phyloP scores from a whole-genome alignment of 2,113 vertebrate species.

The Trinectes maculatus region DNA sequence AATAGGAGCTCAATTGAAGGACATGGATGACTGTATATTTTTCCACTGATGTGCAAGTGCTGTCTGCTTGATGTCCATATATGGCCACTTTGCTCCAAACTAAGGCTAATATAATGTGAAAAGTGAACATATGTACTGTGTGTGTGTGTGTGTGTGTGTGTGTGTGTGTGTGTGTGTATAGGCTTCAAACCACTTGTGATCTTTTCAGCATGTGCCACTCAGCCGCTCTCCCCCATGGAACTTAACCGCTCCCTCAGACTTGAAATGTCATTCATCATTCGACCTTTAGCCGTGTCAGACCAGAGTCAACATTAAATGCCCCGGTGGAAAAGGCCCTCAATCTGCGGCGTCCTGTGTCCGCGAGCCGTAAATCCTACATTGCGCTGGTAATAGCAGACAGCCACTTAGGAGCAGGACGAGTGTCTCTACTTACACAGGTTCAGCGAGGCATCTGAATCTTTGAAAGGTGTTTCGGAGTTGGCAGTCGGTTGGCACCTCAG shows the following conservation, averaged over 20 bases:
- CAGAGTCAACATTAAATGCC: constrained; percentile 12
- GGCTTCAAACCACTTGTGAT: constrained; percentile 1
- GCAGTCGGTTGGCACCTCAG: background rate
- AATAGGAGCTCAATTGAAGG: background rate
- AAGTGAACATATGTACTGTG: constrained; percentile 20
- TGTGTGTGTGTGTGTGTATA: background rate
- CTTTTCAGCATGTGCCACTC: background rate
- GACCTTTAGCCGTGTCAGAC: background rate
- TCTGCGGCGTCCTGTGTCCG: constrained; percentile 4
- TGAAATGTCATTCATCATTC: constrained; percentile 30
- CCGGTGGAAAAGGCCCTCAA: constrained; percentile 15
- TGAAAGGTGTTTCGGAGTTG: constrained; percentile 20
- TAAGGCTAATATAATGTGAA: background rate
- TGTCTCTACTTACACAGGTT: background rate
- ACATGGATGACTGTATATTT: background rate
- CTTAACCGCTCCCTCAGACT: constrained; percentile 4
- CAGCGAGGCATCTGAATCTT: constrained; percentile 3
- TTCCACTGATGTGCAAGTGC: constrained; percentile 10
- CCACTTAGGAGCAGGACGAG: background rate
- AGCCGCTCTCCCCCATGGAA: background rate
- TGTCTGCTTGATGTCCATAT: background rate
- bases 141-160: background rate
- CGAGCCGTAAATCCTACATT: constrained; percentile 16
- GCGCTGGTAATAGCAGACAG: constrained; percentile 16
- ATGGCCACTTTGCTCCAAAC: constrained; percentile 5